Conservation (phyloP, 2,888 invertebrate genomes). For the Heliconius charithonia region DNA sequence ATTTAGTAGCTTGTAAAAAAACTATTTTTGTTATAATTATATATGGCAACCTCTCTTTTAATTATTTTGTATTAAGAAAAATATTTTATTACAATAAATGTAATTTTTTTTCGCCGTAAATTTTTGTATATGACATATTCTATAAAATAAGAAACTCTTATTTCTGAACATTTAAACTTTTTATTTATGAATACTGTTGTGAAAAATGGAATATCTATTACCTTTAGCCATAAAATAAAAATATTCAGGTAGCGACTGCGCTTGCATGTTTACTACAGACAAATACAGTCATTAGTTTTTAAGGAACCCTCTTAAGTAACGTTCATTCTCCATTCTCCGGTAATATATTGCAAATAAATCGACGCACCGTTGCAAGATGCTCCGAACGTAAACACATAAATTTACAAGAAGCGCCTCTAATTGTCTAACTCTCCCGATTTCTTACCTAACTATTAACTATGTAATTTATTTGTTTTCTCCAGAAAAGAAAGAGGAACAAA, state of each 20-base stretch:
- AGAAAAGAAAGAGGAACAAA: slow-evolving; percentile 28
- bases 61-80: no score
- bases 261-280: not conserved
- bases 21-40: no score
- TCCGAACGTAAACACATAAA: slow-evolving; percentile 56
- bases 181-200: no score
- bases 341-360: slow-evolving; percentile 46
- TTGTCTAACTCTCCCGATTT: slow-evolving; percentile 54
- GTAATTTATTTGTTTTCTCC: slow-evolving; percentile 54
- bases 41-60: no score
- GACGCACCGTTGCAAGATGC: slow-evolving; percentile 44
- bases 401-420: slow-evolving; percentile 52
- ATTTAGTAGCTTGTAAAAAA: no score
- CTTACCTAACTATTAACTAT: slow-evolving; percentile 55
- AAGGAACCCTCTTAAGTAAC: slow-evolving; percentile 18
- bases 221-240: not conserved
- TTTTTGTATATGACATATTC: no score
- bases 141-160: no score
- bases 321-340: slow-evolving; percentile 16
- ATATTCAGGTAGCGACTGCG: not conserved
- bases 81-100: no score
- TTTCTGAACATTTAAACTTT: no score
- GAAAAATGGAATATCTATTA: not conserved
- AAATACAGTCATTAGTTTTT: slow-evolving; percentile 6
- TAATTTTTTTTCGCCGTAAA: no score